Percentiles rank a stretch among this genome's conserved stretches.
Conservation (phyloP, 2,888 invertebrate genomes). For the Phorcus lineatus region DNA sequence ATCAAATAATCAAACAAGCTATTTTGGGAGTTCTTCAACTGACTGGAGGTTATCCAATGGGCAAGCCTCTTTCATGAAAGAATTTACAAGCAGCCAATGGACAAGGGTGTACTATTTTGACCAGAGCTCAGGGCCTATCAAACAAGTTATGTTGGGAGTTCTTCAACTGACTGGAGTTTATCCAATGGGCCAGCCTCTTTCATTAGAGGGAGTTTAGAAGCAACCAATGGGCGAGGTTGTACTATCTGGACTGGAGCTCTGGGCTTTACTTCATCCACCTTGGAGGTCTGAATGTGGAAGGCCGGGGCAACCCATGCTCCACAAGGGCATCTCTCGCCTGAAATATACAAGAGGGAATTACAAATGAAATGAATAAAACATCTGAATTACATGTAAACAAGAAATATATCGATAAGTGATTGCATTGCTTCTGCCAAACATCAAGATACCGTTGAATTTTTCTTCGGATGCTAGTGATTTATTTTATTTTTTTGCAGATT, state of each 20-base stretch:
- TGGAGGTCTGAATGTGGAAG: conserved; percentile 92
- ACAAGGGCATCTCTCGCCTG: conserved; percentile 92
- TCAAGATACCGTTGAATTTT: too few species aligned
- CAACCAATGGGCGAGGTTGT: background rate
- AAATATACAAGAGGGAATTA: conserved; percentile 39
- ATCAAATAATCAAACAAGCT: too few species aligned
- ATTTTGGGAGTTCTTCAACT: too few species aligned
- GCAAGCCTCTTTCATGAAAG: background rate
- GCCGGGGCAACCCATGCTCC: conserved; percentile 92
- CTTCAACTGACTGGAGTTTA: background rate
- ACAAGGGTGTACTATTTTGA: background rate
- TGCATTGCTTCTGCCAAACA: too few species aligned
- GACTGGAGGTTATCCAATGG: background rate
- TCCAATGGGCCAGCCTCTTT: background rate
- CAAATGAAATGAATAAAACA: too few species aligned
- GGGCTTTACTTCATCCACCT: conserved; percentile 89
- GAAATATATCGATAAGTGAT: too few species aligned
- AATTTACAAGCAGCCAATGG: background rate
- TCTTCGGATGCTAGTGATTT: too few species aligned
- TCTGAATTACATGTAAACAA: too few species aligned
- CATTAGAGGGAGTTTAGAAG: background rate
- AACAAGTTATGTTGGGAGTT: too few species aligned
- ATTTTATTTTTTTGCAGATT: too few species aligned
- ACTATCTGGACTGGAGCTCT: conserved; percentile 9
- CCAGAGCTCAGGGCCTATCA: conserved; percentile 77